These are phyloP conservation scores for Gobius niger DNA, from an alignment of 2,113 vertebrate species.

Conservation along the genomic window DNA sequence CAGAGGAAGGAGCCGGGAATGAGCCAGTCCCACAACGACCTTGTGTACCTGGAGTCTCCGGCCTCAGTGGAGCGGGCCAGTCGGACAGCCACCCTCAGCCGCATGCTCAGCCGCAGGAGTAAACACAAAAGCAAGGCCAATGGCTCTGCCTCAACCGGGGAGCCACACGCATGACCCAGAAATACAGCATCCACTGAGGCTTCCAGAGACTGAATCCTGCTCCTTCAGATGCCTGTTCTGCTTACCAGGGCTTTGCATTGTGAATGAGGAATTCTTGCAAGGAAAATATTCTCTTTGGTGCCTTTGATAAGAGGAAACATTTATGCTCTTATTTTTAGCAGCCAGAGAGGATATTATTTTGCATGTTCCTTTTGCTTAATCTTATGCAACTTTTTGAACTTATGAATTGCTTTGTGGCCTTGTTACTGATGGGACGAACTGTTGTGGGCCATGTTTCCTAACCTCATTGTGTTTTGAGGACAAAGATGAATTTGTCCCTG, in stretches of 20 bases:
- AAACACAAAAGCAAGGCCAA: constrained; percentile 83
- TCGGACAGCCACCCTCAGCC: constrained; percentile 82
- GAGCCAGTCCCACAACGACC: constrained; percentile 97
- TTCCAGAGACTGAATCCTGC: constrained; percentile 27
- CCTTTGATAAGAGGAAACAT: constrained; percentile 9
- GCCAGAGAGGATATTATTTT: constrained; percentile 31
- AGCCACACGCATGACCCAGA: constrained; percentile 59
- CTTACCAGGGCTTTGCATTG: constrained; percentile 21
- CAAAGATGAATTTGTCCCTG: constrained; percentile 34
- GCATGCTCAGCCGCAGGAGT: constrained; percentile 85
- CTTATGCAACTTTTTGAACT: constrained; percentile 51
- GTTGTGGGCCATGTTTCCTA: constrained; percentile 23
- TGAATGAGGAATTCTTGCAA: constrained; percentile 36
- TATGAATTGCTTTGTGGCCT: constrained; percentile 60
- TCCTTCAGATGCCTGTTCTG: constrained; percentile 9
- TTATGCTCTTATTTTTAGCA: constrained; percentile 23
- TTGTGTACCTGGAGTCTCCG: constrained; percentile 88
- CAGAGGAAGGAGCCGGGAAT: constrained; percentile 93
- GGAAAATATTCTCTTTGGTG: constrained; percentile 22
- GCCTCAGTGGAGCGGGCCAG: constrained; percentile 76
- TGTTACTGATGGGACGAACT: constrained; percentile 31
- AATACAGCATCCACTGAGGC: constrained; percentile 20
- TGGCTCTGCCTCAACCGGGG: constrained; percentile 62
- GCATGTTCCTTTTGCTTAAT: constrained; percentile 44
- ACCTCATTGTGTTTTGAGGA: constrained; percentile 34